Evolutionary conservation across 2,797 vertebrate species (phyloP).

Genomic region (Chiroxiphia lanceolata): DNA sequence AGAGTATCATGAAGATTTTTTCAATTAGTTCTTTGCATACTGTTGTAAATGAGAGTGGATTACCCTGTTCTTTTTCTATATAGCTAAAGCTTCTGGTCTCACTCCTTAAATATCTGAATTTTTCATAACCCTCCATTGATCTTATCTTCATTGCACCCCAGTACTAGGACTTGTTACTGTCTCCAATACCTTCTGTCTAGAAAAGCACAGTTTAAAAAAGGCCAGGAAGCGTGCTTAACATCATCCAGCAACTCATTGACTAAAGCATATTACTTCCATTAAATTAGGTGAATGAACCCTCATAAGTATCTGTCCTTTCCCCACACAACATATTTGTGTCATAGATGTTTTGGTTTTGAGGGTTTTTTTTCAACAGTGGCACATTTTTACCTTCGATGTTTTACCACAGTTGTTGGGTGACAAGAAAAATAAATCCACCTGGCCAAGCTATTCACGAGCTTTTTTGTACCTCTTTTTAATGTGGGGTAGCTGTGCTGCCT

Average conservation of each 20-base stretch:
- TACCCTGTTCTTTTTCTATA: neutral
- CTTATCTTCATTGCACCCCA: neutral
- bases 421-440: neutral
- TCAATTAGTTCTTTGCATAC: neutral
- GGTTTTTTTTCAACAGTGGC: neutral
- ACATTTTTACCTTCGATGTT: neutral
- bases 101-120: neutral
- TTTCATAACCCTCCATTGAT: neutral
- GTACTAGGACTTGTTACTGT: neutral
- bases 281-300: neutral
- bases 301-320: neutral
- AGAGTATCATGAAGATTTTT: neutral
- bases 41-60: neutral
- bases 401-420: neutral
- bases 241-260: neutral
- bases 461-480: neutral
- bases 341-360: neutral
- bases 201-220: neutral
- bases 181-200: neutral
- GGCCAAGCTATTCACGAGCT: neutral
- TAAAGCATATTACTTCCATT: neutral
- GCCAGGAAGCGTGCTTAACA: neutral
- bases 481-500: neutral
- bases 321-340: neutral
- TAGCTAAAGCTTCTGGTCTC: neutral